A percentile compares a stretch with the other conserved stretches of the same genome.
These are phyloP conservation scores for Ophthalmolycus amberensis DNA, from an alignment of 2,113 vertebrate genomes.

Conservation along the genomic window DNA sequence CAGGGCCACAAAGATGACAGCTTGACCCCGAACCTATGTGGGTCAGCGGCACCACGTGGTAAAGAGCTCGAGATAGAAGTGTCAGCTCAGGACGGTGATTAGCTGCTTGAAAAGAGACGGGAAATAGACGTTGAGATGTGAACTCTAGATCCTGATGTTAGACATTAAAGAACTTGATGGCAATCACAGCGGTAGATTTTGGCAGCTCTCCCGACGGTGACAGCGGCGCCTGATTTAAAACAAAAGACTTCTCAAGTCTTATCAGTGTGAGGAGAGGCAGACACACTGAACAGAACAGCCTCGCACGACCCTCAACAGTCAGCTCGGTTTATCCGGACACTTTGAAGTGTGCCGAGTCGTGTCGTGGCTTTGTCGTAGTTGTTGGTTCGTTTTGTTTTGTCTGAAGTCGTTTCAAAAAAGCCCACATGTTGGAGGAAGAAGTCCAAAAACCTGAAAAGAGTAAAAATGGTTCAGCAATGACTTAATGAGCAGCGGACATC, in stretches of 20 bases:
- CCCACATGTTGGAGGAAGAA: constrained; percentile 39
- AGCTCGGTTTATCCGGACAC: background rate
- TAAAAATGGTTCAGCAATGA: constrained; percentile 50
- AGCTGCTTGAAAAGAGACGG: constrained; percentile 16
- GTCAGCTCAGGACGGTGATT: constrained; percentile 26
- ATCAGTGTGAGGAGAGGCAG: constrained; percentile 23
- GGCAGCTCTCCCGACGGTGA: constrained; percentile 35
- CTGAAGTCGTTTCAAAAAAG: constrained; percentile 43
- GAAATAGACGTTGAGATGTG: constrained; percentile 15
- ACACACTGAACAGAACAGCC: constrained; percentile 18
- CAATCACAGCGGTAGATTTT: constrained; percentile 9
- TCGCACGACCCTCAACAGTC: constrained; percentile 7
- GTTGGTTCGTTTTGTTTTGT: constrained; percentile 43
- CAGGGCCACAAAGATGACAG: constrained; percentile 47
- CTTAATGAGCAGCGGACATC: constrained; percentile 50
- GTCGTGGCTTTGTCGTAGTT: background rate
- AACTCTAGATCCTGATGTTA: constrained; percentile 42
- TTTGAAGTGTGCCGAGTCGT: constrained; percentile 21
- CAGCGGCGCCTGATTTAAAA: constrained; percentile 36
- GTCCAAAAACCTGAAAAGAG: constrained; percentile 29
- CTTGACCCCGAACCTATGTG: constrained; percentile 47
- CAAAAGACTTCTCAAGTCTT: constrained; percentile 33
- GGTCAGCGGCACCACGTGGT: constrained; percentile 29
- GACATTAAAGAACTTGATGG: constrained; percentile 52
- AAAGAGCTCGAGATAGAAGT: constrained; percentile 32